Base-by-base conservation (phyloP, 1,140 invertebrate genomes). In the Asobara japonica region DNA sequence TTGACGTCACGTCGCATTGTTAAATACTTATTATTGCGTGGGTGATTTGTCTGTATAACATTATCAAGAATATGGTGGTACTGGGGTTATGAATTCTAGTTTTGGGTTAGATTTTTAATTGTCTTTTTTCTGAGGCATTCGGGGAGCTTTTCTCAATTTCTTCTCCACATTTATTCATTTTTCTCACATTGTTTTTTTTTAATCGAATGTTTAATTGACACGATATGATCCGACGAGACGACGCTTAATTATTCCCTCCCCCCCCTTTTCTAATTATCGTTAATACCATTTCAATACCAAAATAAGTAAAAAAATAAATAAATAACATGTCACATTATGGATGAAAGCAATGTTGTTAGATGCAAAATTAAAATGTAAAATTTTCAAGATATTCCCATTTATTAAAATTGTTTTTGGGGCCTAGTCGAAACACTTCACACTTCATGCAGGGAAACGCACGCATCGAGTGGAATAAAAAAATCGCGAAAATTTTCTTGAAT, bases 1-100 rank as follows among this genome's bases (percentile, higher is more conserved):
- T 56, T 81, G 76, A 74, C 78, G 71, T 80, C 61, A 78, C 75
- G 74, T 77, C 69, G 77, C 69, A 77, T 77, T 16, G 66, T 62
- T 67, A 30, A 30, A 31, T 48, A 45, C 6, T 48, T 16, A 45
- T 36, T 41, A 20, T 66, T 41, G 31, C 10, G 18, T 66, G 13
- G 65, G 22, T 66, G 29, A 38, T 45, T 66, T 66, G n/a, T 66
- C 10, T 66, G 22, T 27, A 56, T 10, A 33, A 66, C n/a, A 38
- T 62, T 61, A 22, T 29, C 13, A 3, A 60, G 11, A 60, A 60
- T 45, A 6, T 36, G 18, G n/a, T 60, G 60, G 29, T 30, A 61
- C 56, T 48, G 56, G 62, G 69, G 69, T 56, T 62, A 62, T 62
- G n/a, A 16, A 31, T 6, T 62, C n/a, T 30, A 25, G 27, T 60